A percentile compares a stretch with the other conserved stretches of the same genome.
Conservation (phyloP, 2,113 vertebrate genomes). For the Crocuta crocuta region DNA sequence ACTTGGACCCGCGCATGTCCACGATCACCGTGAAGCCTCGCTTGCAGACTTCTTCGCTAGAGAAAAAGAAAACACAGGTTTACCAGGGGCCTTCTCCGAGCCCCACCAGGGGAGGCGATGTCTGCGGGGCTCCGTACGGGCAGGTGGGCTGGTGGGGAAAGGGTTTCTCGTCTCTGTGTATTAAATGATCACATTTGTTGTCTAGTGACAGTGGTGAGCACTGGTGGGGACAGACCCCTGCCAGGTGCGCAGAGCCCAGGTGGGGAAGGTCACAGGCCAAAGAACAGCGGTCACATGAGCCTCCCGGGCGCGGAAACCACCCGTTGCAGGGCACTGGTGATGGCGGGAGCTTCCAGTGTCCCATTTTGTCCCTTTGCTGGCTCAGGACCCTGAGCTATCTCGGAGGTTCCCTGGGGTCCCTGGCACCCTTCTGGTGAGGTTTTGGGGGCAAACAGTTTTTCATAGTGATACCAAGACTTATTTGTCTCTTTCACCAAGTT, state of each 20-base stretch:
- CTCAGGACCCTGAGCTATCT: neutral
- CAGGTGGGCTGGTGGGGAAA: neutral
- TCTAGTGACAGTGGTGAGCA: neutral
- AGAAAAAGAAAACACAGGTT: slow-evolving; percentile 68
- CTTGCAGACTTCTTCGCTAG: slow-evolving; percentile 97
- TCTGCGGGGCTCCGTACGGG: neutral
- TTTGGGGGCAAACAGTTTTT: neutral
- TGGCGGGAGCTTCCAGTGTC: rapidly evolving
- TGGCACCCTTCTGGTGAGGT: too few species aligned
- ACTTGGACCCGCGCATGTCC: slow-evolving; percentile 99
- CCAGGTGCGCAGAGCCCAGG: neutral
- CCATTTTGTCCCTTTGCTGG: neutral
- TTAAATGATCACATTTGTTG: neutral
- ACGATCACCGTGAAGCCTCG: slow-evolving; percentile 99
- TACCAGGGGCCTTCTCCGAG: neutral
- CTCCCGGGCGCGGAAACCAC: neutral
- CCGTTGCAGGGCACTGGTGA: rapidly evolving
- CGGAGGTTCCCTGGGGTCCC: neutral
- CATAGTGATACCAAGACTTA: neutral
- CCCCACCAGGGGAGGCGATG: rapidly evolving
- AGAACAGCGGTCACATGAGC: neutral
- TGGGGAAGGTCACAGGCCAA: rapidly evolving
- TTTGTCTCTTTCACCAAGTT: neutral
- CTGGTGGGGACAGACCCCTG: rapidly evolving
- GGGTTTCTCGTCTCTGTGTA: neutral